phyloP scores from a whole-genome alignment of 1,140 invertebrate species.

The Solen grandis region DNA sequence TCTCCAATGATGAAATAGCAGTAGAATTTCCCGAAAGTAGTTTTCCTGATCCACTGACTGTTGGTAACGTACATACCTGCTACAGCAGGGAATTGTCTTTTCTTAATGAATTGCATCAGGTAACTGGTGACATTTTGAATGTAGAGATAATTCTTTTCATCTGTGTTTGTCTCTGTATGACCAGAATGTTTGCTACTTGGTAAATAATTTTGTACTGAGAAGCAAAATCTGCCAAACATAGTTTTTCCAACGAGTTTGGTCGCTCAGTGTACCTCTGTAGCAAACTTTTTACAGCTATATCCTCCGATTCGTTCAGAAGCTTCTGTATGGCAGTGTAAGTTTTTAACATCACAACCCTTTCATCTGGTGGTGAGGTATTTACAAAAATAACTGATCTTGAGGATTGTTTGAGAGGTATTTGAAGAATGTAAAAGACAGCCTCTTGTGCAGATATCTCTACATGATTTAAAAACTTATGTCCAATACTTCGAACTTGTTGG shows the following conservation, averaged over 20 bases:
- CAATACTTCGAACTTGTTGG: slow-evolving; percentile 38
- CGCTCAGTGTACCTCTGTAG: background rate
- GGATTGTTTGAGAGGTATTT: slow-evolving; percentile 30
- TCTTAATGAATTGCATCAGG: slow-evolving; percentile 2
- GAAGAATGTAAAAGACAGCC: slow-evolving; percentile 48
- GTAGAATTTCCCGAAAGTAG: slow-evolving; percentile 3
- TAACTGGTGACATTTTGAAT: too few relatives aligned
- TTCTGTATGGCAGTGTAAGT: background rate
- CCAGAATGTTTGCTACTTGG: slow-evolving; percentile 3
- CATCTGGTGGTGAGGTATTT: slow-evolving; percentile 25
- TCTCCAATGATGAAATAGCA: slow-evolving; percentile 51
- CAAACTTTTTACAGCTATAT: slow-evolving; percentile 4
- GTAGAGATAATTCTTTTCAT: background rate
- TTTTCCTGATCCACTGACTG: background rate
- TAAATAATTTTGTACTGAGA: slow-evolving; percentile 2
- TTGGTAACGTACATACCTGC: background rate
- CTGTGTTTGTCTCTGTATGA: background rate
- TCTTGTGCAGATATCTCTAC: slow-evolving; percentile 62
- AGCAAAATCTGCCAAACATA: slow-evolving; percentile 14
- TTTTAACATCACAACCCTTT: slow-evolving; percentile 32
- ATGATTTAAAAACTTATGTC: too few relatives aligned
- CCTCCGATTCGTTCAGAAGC: background rate
- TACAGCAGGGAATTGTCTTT: slow-evolving; percentile 2
- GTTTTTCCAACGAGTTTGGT: background rate
- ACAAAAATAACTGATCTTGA: slow-evolving; percentile 35